Conservation (phyloP, 2,888 invertebrate species). For the Idaea straminata region DNA sequence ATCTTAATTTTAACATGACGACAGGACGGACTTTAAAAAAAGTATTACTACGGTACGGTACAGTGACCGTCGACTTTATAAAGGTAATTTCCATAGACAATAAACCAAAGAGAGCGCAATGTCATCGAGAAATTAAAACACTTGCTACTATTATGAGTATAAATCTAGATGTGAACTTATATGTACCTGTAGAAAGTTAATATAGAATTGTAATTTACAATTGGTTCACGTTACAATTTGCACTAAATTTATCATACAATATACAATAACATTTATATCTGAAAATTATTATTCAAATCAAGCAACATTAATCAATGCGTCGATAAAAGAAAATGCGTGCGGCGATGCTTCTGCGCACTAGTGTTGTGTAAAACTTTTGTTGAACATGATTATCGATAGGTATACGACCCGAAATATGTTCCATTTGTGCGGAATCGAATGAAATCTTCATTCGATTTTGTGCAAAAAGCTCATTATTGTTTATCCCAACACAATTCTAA, state of each 20-base stretch:
- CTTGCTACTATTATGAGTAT: slow-evolving; percentile 5
- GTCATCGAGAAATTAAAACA: slow-evolving; percentile 6
- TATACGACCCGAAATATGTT: background rate
- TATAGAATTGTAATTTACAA: slow-evolving; percentile 45
- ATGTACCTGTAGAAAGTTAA: slow-evolving; percentile 31
- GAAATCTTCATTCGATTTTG: no score
- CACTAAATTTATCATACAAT: slow-evolving; percentile 81
- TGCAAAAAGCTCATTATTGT: no score
- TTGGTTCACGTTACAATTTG: slow-evolving; percentile 73
- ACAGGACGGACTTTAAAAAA: no score
- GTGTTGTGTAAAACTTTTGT: slow-evolving; percentile 30
- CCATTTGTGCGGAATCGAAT: no score
- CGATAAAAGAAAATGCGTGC: slow-evolving; percentile 77
- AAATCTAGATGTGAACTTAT: slow-evolving; percentile 9
- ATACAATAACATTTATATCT: slow-evolving; percentile 79
- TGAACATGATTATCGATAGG: slow-evolving; percentile 10
- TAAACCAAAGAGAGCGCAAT: slow-evolving; percentile 4
- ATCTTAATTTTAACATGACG: no score
- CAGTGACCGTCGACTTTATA: no score
- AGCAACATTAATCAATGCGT: slow-evolving; percentile 76
- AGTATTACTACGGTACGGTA: no score
- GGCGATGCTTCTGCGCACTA: slow-evolving; percentile 65
- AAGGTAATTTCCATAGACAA: no score
- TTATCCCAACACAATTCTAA: no score
- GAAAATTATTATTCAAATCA: slow-evolving; percentile 80